A percentile compares a stretch with the other conserved stretches of the same genome.
These are phyloP conservation scores for Pogonocherus hispidulus DNA, from an alignment of 2,888 invertebrate species.

Conservation along the genomic window DNA sequence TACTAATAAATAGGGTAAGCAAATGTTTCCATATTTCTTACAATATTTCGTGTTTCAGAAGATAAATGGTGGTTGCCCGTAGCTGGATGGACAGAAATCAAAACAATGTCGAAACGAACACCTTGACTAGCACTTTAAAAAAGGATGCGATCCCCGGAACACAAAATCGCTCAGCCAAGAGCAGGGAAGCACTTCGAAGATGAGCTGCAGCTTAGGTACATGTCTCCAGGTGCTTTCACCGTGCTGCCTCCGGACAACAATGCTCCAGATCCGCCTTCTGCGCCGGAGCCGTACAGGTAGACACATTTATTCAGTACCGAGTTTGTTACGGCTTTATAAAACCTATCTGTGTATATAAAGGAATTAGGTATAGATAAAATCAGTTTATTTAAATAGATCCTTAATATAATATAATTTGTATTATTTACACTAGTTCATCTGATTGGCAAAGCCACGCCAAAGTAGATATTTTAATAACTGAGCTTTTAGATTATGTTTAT, in stretches of 20 bases:
- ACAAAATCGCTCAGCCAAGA: constrained; percentile 56
- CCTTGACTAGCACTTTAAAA: constrained; percentile 38
- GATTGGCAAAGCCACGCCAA: too few species aligned
- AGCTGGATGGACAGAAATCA: constrained; percentile 44
- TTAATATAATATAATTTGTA: too few species aligned
- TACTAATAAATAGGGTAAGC: too few species aligned
- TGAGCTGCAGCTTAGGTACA: constrained; percentile 62
- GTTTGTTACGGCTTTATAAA: background rate
- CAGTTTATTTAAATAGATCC: too few species aligned
- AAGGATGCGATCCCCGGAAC: constrained; percentile 63
- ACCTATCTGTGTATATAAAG: too few species aligned
- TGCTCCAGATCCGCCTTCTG: constrained; percentile 61
- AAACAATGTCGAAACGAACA: constrained; percentile 37
- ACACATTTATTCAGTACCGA: too few species aligned
- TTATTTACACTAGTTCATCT: too few species aligned
- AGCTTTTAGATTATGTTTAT: too few species aligned
- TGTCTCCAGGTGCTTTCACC: constrained; percentile 67
- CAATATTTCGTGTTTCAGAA: background rate
- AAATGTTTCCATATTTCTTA: too few species aligned
- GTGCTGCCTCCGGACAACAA: constrained; percentile 63
- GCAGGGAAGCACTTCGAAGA: constrained; percentile 61
- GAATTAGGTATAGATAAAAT: too few species aligned
- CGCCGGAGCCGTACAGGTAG: constrained; percentile 66
- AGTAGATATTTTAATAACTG: too few species aligned
- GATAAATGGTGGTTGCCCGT: background rate